Evolutionary conservation across 1,140 invertebrate genomes (phyloP), one percentile per base, ranked within the genome.

Genomic region (Armadillidium nasatum): DNA sequence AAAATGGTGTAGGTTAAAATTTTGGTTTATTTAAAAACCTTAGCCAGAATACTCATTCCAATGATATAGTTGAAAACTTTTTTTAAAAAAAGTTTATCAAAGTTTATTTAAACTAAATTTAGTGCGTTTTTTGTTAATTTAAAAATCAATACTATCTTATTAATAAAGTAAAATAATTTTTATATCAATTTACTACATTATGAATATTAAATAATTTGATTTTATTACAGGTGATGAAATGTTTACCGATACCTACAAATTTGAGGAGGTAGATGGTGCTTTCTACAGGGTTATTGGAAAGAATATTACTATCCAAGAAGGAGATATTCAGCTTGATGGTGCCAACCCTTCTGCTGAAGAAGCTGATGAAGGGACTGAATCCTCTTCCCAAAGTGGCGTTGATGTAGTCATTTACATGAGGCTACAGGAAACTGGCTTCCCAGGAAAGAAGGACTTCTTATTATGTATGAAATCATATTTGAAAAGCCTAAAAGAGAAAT

Each of bases 211-310:
- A n/a, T n/a, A n/a, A n/a, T n/a, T n/a, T n/a, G n/a, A n/a, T n/a
- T n/a, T n/a, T n/a, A n/a, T 88, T 88, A 84, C 87, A 94, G 94
- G 94, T 82, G 96, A 98, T 86, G 96, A 98, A 87, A 95, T 98
- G 91, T 97, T 97, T 88, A 95, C 95, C 50, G 96, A 98, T 86
- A 93, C 93, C n/a, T 97, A 95, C 85, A 97, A 93, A 87, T 90
- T 96, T 77, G 95, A 97, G 85, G 85, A 97, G 71, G 88, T 98
- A 13, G 94, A 97, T 84, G 93, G 96, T 85, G 94, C 96, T 43
- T 84, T 98, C 54, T 98, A 96, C 83, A 96, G 98, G 90, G 95
- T 98, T 44, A 92, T 93, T 84, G 95, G 95, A 82, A 95, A 89
- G 85, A 76, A 76, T 67, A 76, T 73, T n/a, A 80, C 79, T 21